These are phyloP conservation scores for Incurvaria masculella DNA, from an alignment of 2,888 invertebrate genomes.

Conservation along the genomic window DNA sequence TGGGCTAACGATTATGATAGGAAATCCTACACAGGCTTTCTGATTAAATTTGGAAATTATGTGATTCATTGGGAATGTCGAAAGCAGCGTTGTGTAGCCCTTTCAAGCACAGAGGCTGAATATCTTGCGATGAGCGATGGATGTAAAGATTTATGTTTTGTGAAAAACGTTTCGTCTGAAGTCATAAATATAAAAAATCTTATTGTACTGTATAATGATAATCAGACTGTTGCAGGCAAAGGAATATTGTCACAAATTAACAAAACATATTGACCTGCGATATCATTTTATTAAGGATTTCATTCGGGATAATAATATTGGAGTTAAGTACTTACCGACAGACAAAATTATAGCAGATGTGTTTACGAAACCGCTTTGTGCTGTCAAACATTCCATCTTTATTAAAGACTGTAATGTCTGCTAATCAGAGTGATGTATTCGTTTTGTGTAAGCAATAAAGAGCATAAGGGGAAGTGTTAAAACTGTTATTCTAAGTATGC, in stretches of 20 bases:
- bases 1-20: slow-evolving; percentile 15
- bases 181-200: neutral
- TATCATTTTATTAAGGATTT: slow-evolving; percentile 3
- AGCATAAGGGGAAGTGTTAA: too few species aligned
- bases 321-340: neutral
- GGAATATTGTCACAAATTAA: slow-evolving; percentile 6
- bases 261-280: neutral
- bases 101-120: slow-evolving; percentile 17
- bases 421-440: too few species aligned
- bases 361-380: neutral
- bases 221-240: slow-evolving; percentile 11
- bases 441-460: too few species aligned
- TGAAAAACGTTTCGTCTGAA: slow-evolving; percentile 6
- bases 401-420: slow-evolving; percentile 1
- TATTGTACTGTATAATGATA: slow-evolving; percentile 10
- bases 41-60: slow-evolving; percentile 9
- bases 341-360: slow-evolving; percentile 1
- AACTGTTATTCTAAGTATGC: too few species aligned
- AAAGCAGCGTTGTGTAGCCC: slow-evolving; percentile 13
- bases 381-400: neutral
- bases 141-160: slow-evolving; percentile 12
- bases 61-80: slow-evolving; percentile 13
- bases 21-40: slow-evolving; percentile 16
- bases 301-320: neutral
- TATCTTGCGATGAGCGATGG: slow-evolving; percentile 14